Conservation (phyloP, 2,113 vertebrate genomes). For the Tragelaphus scriptus region DNA sequence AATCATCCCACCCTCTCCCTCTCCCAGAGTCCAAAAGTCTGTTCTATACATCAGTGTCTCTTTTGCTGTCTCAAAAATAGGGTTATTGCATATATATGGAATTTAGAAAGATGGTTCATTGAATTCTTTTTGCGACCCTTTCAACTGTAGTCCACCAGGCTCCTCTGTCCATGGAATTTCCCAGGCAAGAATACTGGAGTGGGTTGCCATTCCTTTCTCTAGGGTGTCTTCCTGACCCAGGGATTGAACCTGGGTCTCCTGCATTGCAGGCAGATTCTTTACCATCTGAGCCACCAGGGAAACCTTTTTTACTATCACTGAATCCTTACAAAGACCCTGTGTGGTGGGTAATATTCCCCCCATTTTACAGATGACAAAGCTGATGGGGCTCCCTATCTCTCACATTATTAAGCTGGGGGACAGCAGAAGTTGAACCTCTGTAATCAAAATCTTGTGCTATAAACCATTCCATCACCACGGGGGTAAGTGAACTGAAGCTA, state of each 20-base stretch:
- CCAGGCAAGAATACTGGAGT: background rate
- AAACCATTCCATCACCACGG: background rate
- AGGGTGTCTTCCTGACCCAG: background rate
- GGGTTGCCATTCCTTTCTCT: background rate
- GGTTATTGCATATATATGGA: too few relatives aligned
- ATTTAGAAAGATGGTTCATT: background rate
- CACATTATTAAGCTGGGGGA: background rate
- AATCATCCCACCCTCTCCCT: too few relatives aligned
- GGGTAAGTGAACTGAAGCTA: background rate
- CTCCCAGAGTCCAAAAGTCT: too few relatives aligned
- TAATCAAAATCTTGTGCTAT: background rate
- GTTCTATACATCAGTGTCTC: too few relatives aligned
- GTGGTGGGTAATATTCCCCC: background rate
- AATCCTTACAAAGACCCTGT: background rate
- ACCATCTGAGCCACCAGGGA: background rate
- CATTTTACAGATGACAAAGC: slow-evolving; percentile 45
- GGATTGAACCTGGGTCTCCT: background rate
- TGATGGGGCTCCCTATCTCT: background rate
- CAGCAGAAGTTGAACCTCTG: background rate
- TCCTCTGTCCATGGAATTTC: background rate
- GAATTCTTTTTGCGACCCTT: background rate
- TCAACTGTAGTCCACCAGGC: background rate
- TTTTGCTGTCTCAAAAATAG: too few relatives aligned
- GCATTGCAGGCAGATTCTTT: background rate
- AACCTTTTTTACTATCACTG: background rate